Evolutionary conservation across 2,888 invertebrate genomes (phyloP), one percentile per base, ranked within the genome.

Genomic region (Bibio marci): DNA sequence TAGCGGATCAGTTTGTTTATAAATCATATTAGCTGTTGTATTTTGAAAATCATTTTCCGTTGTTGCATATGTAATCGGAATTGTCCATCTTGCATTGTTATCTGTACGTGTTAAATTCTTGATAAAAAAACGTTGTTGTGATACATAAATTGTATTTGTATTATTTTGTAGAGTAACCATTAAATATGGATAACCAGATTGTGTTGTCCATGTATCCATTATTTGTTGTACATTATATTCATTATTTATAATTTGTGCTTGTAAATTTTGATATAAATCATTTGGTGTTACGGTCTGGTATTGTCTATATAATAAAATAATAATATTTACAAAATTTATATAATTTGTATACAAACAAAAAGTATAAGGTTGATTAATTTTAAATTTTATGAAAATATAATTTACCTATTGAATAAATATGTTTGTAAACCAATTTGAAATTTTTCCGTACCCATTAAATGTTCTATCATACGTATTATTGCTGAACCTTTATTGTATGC

Each of bases 401-500:
- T 10, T 64, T 56, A 75, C 76, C 59, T 58, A 8, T 50, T 44
- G 4, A 43, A 38, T 4, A 80, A 59, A 49, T 80, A 80, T 26
- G 58, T 51, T 15, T 59, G 58, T 31, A 81, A 53, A 2, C 74
- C 72, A 26, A 49, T 47, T 47, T 60, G 55, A 51, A 77, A 76
- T 1, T 65, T 56, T 0, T 55, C 51, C 1, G 53, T 52, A 3
- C 74, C 74, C 31, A 79, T 58, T 2, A 70, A 56, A 51, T 77
- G 71, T 47, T 71, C 70, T 37, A 79, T 62, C 80, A 80, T 80
- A 45, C 79, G 69, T 39, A 81, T 69, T 13, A 78, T 52, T 2
- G 66, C 52, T n/a, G 65, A 71, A 2, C 74, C 78, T 53, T 83
- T 82, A 46, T 70, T 70, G 50, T 82, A 82, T 0, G 73, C 68